A percentile compares a stretch with the other conserved stretches of the same genome.
phyloP scores from a whole-genome alignment of 2,113 vertebrate genomes.

The western clawed frog (Xenopus tropicalis) region UCB_Xtro_10.0 CM004445.2:19807001-19807500 shows the following conservation, averaged over 20 bases:
- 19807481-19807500: too few species aligned
- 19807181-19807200: conserved; percentile 98
- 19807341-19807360: too few species aligned
- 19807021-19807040: conserved; percentile 93
- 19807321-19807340: too few species aligned
- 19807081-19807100: conserved; percentile 92
- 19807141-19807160: conserved; percentile 89
- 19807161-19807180: conserved; percentile 86
- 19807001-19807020: conserved; percentile 61
- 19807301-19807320: neutral
- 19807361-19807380: too few species aligned
- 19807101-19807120: conserved; percentile 93
- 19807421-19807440: too few species aligned
- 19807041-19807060: conserved; percentile 91
- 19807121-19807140: conserved; percentile 89
- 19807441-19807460: too few species aligned
- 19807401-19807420: too few species aligned
- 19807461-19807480: too few species aligned
- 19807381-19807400: too few species aligned
- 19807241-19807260: too few species aligned
- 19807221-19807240: conserved; percentile 71
- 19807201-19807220: conserved; percentile 89
- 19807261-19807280: too few species aligned
- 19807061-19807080: conserved; percentile 88
- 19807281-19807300: too few species aligned